A percentile compares a stretch with the other conserved stretches of the same genome.
Evolutionary conservation across 2,113 vertebrate species (phyloP).

Genomic region (Amblyornis subalaris): DNA sequence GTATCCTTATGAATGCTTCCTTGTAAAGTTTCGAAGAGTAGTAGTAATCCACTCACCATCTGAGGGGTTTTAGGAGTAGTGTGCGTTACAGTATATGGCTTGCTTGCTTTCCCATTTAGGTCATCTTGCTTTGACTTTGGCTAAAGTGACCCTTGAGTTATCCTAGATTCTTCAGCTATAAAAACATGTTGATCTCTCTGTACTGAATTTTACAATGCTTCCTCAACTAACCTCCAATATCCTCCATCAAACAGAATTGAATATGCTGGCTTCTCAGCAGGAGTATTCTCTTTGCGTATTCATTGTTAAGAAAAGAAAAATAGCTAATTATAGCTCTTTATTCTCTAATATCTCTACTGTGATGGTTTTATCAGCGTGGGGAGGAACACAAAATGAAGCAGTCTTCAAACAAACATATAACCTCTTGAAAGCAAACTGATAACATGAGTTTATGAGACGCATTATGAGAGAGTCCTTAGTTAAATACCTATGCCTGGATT

Average conservation of each 20-base stretch:
- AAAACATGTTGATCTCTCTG: neutral
- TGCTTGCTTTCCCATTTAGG: neutral
- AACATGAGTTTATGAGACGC: neutral
- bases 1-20: neutral
- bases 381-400: neutral
- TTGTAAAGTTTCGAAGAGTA: neutral
- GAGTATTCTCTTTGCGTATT: neutral
- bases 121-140: neutral
- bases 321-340: neutral
- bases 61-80: neutral
- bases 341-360: neutral
- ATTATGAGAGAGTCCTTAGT: neutral
- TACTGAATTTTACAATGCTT: neutral
- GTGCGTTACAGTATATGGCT: neutral
- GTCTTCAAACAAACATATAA: neutral
- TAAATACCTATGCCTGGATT: neutral
- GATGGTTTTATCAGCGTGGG: neutral
- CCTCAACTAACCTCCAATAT: neutral
- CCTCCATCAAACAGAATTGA: neutral
- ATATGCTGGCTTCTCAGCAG: neutral
- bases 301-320: neutral
- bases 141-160: neutral
- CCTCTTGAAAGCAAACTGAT: neutral
- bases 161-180: neutral
- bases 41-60: neutral